Conservation (phyloP, 2,888 invertebrate genomes). For the Pollenia labialis region DNA sequence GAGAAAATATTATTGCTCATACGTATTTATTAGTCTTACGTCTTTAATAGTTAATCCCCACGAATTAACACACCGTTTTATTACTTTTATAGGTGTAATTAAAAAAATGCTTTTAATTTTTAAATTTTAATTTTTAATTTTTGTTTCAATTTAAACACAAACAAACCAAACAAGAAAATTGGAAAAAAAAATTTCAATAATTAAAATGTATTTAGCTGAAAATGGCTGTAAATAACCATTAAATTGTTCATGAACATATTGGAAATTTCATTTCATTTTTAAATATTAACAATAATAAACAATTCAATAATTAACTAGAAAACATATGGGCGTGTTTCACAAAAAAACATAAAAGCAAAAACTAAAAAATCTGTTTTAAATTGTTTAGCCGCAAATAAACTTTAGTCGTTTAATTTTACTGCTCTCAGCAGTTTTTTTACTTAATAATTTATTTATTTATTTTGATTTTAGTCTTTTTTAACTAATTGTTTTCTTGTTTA, state of each 20-base stretch:
- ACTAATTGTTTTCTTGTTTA: neutral
- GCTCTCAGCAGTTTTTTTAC: neutral
- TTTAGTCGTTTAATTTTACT: neutral
- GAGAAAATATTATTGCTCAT: slow-evolving; percentile 13
- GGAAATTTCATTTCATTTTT: slow-evolving; percentile 21
- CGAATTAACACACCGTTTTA: neutral
- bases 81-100: neutral
- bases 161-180: neutral
- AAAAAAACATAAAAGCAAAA: neutral
- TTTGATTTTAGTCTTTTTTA: neutral
- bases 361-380: slow-evolving; percentile 18
- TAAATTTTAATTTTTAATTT: too few relatives aligned
- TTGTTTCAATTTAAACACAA: neutral
- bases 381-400: slow-evolving; percentile 9
- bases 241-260: slow-evolving; percentile 24
- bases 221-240: neutral
- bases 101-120: neutral
- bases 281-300: slow-evolving; percentile 20
- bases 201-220: slow-evolving; percentile 21
- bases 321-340: neutral
- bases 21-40: neutral
- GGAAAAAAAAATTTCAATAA: neutral
- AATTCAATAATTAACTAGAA: slow-evolving; percentile 34
- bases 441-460: neutral
- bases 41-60: slow-evolving; percentile 5